Evolutionary conservation across 2,888 invertebrate species (phyloP), one percentile per base, ranked within the genome.

Genomic region (Drosophila helvetica): DNA sequence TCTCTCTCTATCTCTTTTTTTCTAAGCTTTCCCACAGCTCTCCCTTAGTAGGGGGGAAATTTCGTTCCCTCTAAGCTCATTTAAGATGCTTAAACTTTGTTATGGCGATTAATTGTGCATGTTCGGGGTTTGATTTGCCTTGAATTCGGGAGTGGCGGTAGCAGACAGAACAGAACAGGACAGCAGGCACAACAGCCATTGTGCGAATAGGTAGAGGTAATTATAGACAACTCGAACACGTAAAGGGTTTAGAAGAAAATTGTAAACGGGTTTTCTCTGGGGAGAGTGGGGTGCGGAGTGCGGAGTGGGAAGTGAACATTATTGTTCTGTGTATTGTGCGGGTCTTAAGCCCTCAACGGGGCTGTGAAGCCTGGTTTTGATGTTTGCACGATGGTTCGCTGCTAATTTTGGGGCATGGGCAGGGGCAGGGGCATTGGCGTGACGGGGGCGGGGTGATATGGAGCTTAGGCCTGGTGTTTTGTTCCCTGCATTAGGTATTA

Each of bases 1-100:
- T 63, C 7, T 27, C 27, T 27, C 27, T 27, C 27, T 8, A 4
- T 71, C 52, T 73, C 3, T 82, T 75, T 77, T 78, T 72, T 72
- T 74, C 75, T 55, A 74, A 74, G 78, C 80, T 74, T 80, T 54
- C 67, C 74, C 54, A 62, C 48, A 30, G 45, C 4, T 50, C 8
- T 50, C 9, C 55, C 18, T 55, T 66, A 30, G 46, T 46, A 22
- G 8, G 42, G 17, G 33, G 59, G 19, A 52, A 54, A 47, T 52
- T 30, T 61, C 42, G 25, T 66, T 65, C 19, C 33, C 74, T 58
- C 57, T 73, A 71, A 83, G 78, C 88, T 67, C 67, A 74, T 88
- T 83, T 83, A 88, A 86, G 80, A 78, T 62, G 78, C 86, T 86
- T 83, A 88, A 75, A 82, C 75, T 76, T 74, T 88, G 78, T 78